A percentile compares a stretch with the other conserved stretches of the same genome.
Conservation (phyloP, 2,888 invertebrate species). For the Galeruca laticollis region DNA sequence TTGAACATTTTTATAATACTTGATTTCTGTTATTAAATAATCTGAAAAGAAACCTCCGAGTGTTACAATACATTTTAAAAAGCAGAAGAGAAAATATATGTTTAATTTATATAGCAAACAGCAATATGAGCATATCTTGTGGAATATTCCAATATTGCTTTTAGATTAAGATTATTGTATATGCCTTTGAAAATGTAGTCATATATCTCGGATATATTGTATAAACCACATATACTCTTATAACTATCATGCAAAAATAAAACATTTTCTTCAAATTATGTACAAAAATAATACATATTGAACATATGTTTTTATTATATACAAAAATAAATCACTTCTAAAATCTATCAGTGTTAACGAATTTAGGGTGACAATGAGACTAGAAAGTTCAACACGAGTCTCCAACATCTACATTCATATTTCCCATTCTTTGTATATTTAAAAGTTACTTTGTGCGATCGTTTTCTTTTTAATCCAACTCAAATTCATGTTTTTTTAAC, state of each 20-base stretch:
- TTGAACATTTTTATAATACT: too few species aligned
- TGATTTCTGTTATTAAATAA: too few species aligned
- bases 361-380: slow-evolving; percentile 29
- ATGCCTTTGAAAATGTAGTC: background rate
- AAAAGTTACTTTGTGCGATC: background rate
- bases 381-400: slow-evolving; percentile 24
- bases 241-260: slow-evolving; percentile 32
- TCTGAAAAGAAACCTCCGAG: too few species aligned
- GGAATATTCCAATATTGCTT: too few species aligned
- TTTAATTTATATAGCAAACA: too few species aligned
- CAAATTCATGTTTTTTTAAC: background rate
- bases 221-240: slow-evolving; percentile 16
- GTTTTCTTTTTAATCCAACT: background rate
- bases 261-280: slow-evolving; percentile 24
- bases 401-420: background rate
- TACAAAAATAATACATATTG: slow-evolving; percentile 33
- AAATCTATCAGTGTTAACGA: slow-evolving; percentile 46
- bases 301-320: slow-evolving; percentile 22
- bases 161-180: too few species aligned
- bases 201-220: slow-evolving; percentile 7
- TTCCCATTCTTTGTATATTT: background rate
- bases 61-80: too few species aligned
- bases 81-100: too few species aligned
- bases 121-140: too few species aligned
- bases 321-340: slow-evolving; percentile 46